These are phyloP conservation scores for Lithobius niger DNA, from an alignment of 1,140 invertebrate genomes.

Conservation along the genomic window DNA sequence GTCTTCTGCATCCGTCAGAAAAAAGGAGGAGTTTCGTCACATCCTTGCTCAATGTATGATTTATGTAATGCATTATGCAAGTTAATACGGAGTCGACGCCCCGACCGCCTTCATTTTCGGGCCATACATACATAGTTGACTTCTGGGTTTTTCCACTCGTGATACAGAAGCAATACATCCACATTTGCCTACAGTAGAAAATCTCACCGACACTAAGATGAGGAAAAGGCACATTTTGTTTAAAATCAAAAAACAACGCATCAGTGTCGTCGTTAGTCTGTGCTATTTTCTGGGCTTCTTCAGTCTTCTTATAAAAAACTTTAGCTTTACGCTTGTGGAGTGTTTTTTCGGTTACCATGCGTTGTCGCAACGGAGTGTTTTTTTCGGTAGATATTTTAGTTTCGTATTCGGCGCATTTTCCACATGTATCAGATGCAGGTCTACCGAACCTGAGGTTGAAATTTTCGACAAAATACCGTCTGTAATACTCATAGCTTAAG, in stretches of 20 bases:
- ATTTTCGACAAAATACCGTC: neutral
- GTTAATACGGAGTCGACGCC: neutral
- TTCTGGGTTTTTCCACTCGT: no score
- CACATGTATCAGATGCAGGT: neutral
- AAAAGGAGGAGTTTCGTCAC: neutral
- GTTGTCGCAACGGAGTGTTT: neutral
- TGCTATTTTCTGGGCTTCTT: neutral
- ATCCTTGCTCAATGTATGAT: neutral
- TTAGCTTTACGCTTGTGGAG: neutral
- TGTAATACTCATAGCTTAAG: neutral
- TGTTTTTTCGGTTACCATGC: neutral
- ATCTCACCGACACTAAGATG: neutral
- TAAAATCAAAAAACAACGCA: neutral
- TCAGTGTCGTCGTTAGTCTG: neutral
- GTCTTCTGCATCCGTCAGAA: conserved; percentile 1
- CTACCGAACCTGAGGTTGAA: neutral
- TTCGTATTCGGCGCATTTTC: neutral
- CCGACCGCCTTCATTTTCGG: neutral
- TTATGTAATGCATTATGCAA: no score
- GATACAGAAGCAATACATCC: no score
- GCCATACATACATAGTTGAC: no score
- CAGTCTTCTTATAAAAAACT: neutral
- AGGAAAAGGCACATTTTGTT: neutral
- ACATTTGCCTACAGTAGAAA: neutral
- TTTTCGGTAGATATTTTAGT: neutral